Percentiles rank a stretch among this genome's conserved stretches.
phyloP scores from a whole-genome alignment of 2,888 invertebrate species.

The Drosophila meridionalis region DNA sequence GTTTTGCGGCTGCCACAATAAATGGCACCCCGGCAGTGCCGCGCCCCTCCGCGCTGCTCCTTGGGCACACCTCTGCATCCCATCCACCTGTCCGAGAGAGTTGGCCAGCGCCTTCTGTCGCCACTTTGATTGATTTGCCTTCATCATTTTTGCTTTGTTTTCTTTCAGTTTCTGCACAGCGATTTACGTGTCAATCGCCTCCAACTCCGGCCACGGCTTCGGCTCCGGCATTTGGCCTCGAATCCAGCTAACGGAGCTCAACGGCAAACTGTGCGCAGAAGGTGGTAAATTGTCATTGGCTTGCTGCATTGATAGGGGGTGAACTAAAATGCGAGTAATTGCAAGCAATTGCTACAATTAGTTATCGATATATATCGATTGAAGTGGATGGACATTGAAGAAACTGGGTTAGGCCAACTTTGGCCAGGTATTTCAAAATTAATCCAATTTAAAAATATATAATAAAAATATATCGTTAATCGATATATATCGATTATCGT shows the following conservation, averaged over 20 bases:
- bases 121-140: constrained; percentile 73
- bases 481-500: not conserved
- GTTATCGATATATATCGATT: constrained; percentile 6
- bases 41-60: not conserved
- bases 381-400: not conserved
- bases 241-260: constrained; percentile 17
- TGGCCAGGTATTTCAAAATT: not conserved
- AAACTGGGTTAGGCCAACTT: not conserved
- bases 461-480: not conserved
- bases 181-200: constrained; percentile 73
- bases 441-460: not conserved
- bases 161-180: constrained; percentile 34
- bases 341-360: not conserved
- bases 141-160: constrained; percentile 1
- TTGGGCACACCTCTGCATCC: constrained; percentile 16
- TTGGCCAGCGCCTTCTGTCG: constrained; percentile 46
- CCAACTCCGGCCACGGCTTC: constrained; percentile 10
- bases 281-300: constrained; percentile 4
- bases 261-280: not conserved
- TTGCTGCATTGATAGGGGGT: not conserved
- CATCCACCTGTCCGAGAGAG: constrained; percentile 56
- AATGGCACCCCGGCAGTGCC: constrained; percentile 20
- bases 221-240: constrained; percentile 19
- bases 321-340: not conserved
- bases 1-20: constrained; percentile 72